Evolutionary conservation across 92 coral and sea anemone species (phyloP), one percentile per base, ranked within the genome.

Genomic region (Phenganax subtilis): DNA sequence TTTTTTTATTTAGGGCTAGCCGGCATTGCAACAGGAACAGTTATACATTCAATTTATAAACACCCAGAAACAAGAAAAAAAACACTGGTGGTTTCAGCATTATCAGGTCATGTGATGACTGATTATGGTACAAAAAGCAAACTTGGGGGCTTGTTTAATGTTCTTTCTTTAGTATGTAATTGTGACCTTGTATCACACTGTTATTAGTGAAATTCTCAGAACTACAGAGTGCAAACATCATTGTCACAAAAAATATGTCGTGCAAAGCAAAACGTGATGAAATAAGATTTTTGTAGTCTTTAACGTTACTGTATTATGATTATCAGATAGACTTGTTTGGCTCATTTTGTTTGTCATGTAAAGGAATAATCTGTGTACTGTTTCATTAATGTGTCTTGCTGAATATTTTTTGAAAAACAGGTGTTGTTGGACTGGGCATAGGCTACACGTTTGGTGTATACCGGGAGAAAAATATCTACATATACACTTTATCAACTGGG

Each of bases 401-500:
- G 12, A 65, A 65, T 17, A 65, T 54, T 69, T 17, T 29, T 25
- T 25, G 12, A 3, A 14, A 10, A 30, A 37, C 31, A 79, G 83
- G 83, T 65, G 56, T 59, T 79, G 56, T 27, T 63, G 83, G 83
- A 62, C 74, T 65, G 16, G 74, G 83, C 65, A 56, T 79, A 17
- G 83, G 83, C 12, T 79, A 79, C 81, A 75, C 81, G 28, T 77
- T 78, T 72, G 87, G 81, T 12, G 54, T 75, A 47, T 66, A 75
- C 54, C 75, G 67, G 58, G 55, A 76, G 75, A 78, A 76, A 64
- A 75, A 76, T 64, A 66, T 84, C 66, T 84, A 84, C 60, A 57
- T 76, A 57, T 74, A 84, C 76, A 59, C 74, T 74, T 78, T 84
- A 60, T 80, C 87, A 58, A 84, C 87, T 75, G 87, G 83, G n/a